A percentile compares a stretch with the other conserved stretches of the same genome.
These are phyloP conservation scores for Centropus unirufus DNA, from an alignment of 2,113 vertebrate genomes.

Conservation along the genomic window DNA sequence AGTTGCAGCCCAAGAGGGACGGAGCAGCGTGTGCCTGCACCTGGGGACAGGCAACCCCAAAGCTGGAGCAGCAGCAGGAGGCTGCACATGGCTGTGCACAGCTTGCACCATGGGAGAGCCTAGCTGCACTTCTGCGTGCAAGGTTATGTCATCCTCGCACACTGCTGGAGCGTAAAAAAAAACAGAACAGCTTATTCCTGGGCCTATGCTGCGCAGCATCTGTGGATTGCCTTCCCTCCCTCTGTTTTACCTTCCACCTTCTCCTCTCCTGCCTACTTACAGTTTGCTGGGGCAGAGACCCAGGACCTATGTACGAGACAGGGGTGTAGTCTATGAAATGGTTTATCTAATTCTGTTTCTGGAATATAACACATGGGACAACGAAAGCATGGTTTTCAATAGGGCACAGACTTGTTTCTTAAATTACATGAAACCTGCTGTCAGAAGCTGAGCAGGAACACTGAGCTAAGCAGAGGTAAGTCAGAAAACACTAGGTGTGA, in stretches of 20 bases:
- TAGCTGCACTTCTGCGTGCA: background rate
- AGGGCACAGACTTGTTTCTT: background rate
- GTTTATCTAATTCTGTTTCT: background rate
- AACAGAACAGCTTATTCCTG: background rate
- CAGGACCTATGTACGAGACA: background rate
- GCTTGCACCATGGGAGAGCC: background rate
- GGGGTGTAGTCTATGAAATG: background rate
- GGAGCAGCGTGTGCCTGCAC: background rate
- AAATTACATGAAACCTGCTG: background rate
- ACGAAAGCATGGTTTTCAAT: background rate
- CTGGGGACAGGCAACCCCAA: background rate
- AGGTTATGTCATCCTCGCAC: fast-evolving
- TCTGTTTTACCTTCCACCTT: background rate
- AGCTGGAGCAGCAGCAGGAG: fast-evolving
- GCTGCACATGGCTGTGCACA: background rate
- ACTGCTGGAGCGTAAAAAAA: fast-evolving
- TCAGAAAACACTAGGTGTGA: background rate
- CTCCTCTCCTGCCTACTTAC: background rate
- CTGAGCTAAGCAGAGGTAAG: background rate
- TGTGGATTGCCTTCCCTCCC: background rate
- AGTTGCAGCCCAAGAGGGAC: background rate
- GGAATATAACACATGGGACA: background rate
- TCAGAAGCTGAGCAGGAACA: background rate
- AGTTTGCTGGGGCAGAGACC: background rate
- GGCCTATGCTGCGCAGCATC: background rate